Evolutionary conservation across 37 sponge, comb jelly and placozoan genomes (phyloP).

Genomic region (Aplysina aerophoba): DNA sequence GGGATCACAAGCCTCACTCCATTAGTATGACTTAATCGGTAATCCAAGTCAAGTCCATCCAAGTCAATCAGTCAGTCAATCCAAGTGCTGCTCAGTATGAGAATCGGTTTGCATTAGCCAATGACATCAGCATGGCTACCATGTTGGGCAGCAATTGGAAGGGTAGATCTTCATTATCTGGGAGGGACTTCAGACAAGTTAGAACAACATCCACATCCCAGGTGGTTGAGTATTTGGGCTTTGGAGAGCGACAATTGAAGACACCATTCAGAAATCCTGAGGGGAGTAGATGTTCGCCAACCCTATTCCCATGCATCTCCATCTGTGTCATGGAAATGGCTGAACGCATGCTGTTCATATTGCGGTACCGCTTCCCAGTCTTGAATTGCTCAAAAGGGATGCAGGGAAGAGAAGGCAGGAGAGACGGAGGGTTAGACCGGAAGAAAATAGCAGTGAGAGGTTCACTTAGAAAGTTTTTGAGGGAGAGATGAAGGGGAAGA

Average conservation of each 20-base stretch:
- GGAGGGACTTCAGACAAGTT: no score
- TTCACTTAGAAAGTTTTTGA: no score
- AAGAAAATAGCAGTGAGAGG: no score
- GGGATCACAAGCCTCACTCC: slow-evolving; percentile 28
- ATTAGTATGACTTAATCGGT: neutral
- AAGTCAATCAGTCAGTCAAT: slow-evolving; percentile 5
- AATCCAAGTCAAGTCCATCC: slow-evolving; percentile 4
- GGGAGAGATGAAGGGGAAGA: no score
- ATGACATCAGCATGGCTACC: slow-evolving; percentile 22
- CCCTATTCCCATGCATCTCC: slow-evolving; percentile 11
- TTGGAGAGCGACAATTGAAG: slow-evolving; percentile 31
- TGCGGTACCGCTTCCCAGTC: slow-evolving; percentile 28
- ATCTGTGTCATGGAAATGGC: slow-evolving; percentile 41
- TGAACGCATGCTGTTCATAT: slow-evolving; percentile 12
- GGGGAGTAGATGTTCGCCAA: slow-evolving; percentile 30
- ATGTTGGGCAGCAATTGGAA: no score
- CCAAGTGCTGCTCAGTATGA: slow-evolving; percentile 21
- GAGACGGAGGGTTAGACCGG: no score
- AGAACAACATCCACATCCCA: slow-evolving; percentile 28
- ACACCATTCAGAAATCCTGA: slow-evolving; percentile 25
- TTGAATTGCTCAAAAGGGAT: slow-evolving; percentile 34
- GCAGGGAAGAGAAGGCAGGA: no score
- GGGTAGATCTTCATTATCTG: no score
- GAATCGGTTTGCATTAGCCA: slow-evolving; percentile 31
- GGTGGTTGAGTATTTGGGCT: slow-evolving; percentile 22